Base-by-base conservation (phyloP, 1,140 invertebrate genomes). In the Anthonomus grandis region DNA sequence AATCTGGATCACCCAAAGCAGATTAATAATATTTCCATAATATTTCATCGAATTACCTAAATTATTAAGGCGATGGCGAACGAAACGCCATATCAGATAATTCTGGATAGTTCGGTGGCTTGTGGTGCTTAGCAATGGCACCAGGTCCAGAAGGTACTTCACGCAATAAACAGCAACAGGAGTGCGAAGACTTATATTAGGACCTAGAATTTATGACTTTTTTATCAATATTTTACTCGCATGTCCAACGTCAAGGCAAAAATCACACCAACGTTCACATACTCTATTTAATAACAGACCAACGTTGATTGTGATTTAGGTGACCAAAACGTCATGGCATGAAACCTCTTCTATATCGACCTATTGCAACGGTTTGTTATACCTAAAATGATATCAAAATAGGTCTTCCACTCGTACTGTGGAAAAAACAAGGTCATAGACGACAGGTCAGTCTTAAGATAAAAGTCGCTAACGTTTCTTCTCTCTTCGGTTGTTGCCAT, bases 81-180 rank as follows among this genome's bases (percentile, higher is more conserved):
- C 86, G 65, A 95, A 91, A 59, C 91, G 78, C 91, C 92, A 95
- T 10, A 94, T 73, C 41, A 93, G 64, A 75, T 93, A 89, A 76
- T 92, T 89, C 22, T 87, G 77, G 60, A 92, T 67, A 61, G 79
- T 75, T 60, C 73, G 73, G 12, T 72, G 63, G 24, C 69, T 61
- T 6, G 77, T 79, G 23, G 69, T 70, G 4, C 72, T 72, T 6
- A 80, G 60, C 9, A 79, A 60, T 23, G 67, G 59, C 2, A 78
- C 70, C 15, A 80, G 58, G 64, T 78, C 77, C 59, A 79, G 74
- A 2, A 84, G 75, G 69, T 89, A 93, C 31, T 80, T 80, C 8
- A 86, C 74, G 31, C 87, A 86, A 66, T 87, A 90, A 0, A 90
- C 75, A 0, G 90, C 85, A 3, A 93, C 78, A 1, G 82, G 80